These are phyloP conservation scores for Bathynomus jamesi DNA, from an alignment of 1,140 invertebrate species.

Conservation along the genomic window DNA sequence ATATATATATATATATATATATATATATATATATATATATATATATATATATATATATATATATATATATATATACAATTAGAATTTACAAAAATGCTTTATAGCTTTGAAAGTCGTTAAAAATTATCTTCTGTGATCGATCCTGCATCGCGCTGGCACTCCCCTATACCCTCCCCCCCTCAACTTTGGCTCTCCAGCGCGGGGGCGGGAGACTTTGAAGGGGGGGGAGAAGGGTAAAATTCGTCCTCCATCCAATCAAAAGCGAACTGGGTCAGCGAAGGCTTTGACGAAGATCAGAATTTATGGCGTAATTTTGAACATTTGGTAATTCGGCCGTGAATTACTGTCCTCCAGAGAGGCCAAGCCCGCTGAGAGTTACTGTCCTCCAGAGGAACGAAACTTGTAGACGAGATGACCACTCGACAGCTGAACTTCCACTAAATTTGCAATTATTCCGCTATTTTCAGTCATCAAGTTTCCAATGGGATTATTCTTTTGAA, in stretches of 20 bases:
- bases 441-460: background rate
- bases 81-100: constrained; percentile 7
- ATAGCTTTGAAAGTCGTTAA: background rate
- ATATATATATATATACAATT: background rate
- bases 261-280: background rate
- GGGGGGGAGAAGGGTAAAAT: no score
- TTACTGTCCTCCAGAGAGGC: background rate
- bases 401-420: background rate
- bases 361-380: background rate
- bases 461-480: background rate
- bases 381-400: background rate
- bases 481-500: no score
- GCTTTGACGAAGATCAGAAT: background rate
- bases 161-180: background rate
- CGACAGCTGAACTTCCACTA: background rate
- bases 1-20: constrained; percentile 18
- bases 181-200: background rate
- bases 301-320: background rate
- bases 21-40: constrained; percentile 20
- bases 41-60: constrained; percentile 12
- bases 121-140: background rate
- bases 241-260: constrained; percentile 2
- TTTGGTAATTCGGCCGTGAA: background rate
- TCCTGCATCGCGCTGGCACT: background rate
- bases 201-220: no score